Evolutionary conservation across 2,797 vertebrate genomes (phyloP).

Genomic region (Graptemys geographica): DNA sequence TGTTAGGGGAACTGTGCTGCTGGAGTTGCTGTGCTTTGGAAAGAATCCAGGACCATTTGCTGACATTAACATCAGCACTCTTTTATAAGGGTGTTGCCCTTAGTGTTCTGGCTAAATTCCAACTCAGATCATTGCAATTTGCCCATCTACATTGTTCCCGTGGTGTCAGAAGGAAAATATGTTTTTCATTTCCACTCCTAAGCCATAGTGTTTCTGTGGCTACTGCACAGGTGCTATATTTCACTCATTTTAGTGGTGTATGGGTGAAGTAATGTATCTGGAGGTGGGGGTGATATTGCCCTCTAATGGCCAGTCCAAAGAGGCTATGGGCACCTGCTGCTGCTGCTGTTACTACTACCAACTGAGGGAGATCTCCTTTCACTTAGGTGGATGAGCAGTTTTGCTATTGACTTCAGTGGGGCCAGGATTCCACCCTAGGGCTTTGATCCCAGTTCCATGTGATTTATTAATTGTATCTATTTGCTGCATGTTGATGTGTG

Average conservation of each 20-base stretch:
- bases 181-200: neutral
- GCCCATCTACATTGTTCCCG: neutral
- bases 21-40: neutral
- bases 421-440: neutral
- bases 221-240: neutral
- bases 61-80: neutral
- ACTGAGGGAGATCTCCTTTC: neutral
- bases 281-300: neutral
- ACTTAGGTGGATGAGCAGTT: neutral
- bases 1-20: neutral
- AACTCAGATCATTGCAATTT: neutral
- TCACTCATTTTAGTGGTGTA: neutral
- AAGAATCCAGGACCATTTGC: neutral
- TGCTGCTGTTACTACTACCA: neutral
- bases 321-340: neutral
- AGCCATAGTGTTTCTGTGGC: neutral
- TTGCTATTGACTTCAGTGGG: neutral
- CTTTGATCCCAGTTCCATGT: neutral
- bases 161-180: neutral
- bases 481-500: neutral
- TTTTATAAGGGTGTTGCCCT: neutral
- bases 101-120: neutral
- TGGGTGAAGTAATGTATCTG: neutral
- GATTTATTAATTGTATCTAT: neutral
- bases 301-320: neutral